Base-by-base conservation (phyloP, 30 jellyfish, hydroid and myxozoan genomes). In the Pelagia noctiluca region DNA sequence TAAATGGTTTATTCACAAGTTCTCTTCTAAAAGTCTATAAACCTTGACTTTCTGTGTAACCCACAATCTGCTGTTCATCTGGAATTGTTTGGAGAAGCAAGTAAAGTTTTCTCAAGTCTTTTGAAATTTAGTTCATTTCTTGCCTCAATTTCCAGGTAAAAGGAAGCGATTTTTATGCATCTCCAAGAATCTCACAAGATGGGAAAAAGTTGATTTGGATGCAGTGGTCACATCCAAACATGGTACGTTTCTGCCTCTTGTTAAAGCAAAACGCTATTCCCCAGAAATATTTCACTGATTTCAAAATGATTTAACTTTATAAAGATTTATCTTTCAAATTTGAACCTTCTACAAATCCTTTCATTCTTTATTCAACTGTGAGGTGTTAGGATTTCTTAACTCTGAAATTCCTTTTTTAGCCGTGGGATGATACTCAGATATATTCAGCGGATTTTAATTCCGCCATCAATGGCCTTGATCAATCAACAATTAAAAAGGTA, bases 141-240 rank as follows among this genome's bases (percentile, higher is more conserved):
- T 7, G 11, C 25, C 13, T 22, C 52, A 36, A 77, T 46, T 65
- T 36, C n/a, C 25, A 91, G 98, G 96, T 80, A 19, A 25, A 65
- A 10, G 98, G 98, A 18, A 24, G 75, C 12, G 96, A 91, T 66
- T 91, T 91, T 42, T 91, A 84, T 71, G 82, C 96, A 47, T 71
- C 90, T 11, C 98, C 98, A 3, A 86, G 86, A 47, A 64, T 91
- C 19, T 84, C 96, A 2, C 90, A 96, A 60, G 87, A 91, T 91
- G 98, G 98, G 30, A 78, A 79, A 26, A 83, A 85, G 73, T 80
- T 91, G 65, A 76, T 73, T 19, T 91, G 96, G 96, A 85, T 85
- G 96, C 85, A 80, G 46, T 91, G 98, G 98, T 48, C 84, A 32
- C 98, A 91, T 64, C 96, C 96, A 11, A 91, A 91, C 60, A 91